Base-by-base conservation (phyloP, 2,113 vertebrate genomes). In the Excalfactoria chinensis region DNA sequence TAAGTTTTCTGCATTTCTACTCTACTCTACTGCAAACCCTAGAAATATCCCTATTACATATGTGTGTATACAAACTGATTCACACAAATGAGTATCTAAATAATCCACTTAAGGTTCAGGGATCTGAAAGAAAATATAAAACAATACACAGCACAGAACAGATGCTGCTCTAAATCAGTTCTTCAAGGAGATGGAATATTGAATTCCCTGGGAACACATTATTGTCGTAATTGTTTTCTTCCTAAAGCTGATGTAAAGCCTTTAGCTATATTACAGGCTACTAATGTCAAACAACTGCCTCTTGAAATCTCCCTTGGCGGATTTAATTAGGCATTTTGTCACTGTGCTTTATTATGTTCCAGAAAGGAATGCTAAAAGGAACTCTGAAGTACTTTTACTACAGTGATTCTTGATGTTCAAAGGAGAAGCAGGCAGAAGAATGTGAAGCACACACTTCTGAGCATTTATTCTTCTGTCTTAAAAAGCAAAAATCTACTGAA, bases 151-250 rank as follows among this genome's bases (percentile, higher is more conserved):
- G 34, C 75, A 82, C 35, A 79, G 32, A 84, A 34, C 25, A 93
- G 56, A 84, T 89, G 37, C 41, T 85, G 34, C 20, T 85, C 89
- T 77, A 67, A 87, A 93, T 85, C 51, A 79, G 7, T 87, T 87
- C 41, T 13, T 59, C 5, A 7, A 73, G 64, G 75, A 75, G 60
- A 0, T 40, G 35, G 82, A 79, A 19, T 34, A 55, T 4, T 74
- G n/a, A 68, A 74, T 77, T 89, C 73, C 67, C 48, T 67, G 21
- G 26, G 21, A 49, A 92, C 40, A 69, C 19, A 55, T 82, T 81
- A 48, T 66, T 15, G 91, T 64, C 60, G 44, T 76, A 63, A 70
- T 48, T 59, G 9, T 73, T 89, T 63, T 71, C 22, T 64, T 92
- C 37, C 34, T 89, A 70, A 84, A 70, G 41, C 34, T 73, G 7